Evolutionary conservation across 2,888 invertebrate genomes (phyloP), one percentile per base, ranked within the genome.

Genomic region (Archips xylosteana): DNA sequence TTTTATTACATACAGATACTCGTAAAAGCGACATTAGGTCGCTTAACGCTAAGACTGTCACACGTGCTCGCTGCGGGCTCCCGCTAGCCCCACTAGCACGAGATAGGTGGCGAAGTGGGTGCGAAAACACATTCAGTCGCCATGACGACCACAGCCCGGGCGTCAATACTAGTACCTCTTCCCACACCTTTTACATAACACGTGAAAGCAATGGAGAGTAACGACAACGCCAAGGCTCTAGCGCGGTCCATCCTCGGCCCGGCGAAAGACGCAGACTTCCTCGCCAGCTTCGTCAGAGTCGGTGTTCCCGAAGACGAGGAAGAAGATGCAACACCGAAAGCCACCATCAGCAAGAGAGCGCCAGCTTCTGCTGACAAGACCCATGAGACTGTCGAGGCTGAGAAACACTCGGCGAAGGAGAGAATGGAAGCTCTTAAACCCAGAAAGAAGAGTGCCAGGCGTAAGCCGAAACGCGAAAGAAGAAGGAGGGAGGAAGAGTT

Each of bases 231-330:
- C 23, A 91, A 91, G 82, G 92, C 92, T 36, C 94, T 94, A 78
- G 93, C 95, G 54, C 94, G 94, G 64, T 95, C 95, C 75, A 96
- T 96, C 67, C 90, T 97, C n/a, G 96, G 96, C 70, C 95, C 96
- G 45, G 95, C 96, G 62, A 95, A 96, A 82, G 96, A 97, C 79
- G 96, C 96, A 13, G 97, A 97, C 85, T 95, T 97, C 80, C 87
- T 98, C 23, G 97, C 97, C 90, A 97, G 97, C 85, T 98, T 97
- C 85, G 96, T 97, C 15, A 95, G 97, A 67, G 95, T 97, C 23
- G 97, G 96, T 42, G 90, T 95, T 8, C 95, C 95, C 2, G 95
- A 95, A 39, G 95, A 95, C 5, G 95, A 95, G 57, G 94, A 95
- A 42, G 95, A 95, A 61, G 77, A 81, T 6, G 95, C 95, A 0